Conservation (phyloP, 2,797 vertebrate genomes). For the Chrysocyon brachyurus region DNA sequence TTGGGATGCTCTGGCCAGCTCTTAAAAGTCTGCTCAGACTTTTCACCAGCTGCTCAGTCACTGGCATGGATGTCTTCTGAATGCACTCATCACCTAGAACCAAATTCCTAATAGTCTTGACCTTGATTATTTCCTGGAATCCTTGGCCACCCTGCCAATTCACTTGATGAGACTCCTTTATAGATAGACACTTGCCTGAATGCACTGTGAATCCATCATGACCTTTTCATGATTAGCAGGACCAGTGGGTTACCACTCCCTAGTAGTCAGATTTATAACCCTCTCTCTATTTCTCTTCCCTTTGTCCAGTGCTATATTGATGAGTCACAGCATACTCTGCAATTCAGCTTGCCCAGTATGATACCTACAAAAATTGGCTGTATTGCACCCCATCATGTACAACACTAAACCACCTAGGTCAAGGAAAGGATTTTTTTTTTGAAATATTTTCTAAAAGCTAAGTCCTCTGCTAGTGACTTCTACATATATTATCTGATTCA, state of each 20-base stretch:
- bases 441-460: conserved; percentile 33
- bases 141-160: background rate
- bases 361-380: background rate
- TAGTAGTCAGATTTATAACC: background rate
- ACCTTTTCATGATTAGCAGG: background rate
- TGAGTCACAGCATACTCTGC: background rate
- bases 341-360: background rate
- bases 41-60: background rate
- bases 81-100: background rate
- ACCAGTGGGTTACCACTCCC: background rate
- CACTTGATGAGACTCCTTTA: background rate
- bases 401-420: background rate
- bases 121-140: background rate
- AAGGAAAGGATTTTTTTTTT: background rate
- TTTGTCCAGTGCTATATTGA: background rate
- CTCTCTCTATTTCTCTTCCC: background rate
- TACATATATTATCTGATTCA: background rate
- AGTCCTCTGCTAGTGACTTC: background rate
- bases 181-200: background rate
- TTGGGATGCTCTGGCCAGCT: background rate
- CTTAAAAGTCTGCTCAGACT: background rate
- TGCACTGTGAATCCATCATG: background rate
- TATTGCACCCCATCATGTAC: background rate
- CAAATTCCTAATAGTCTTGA: background rate
- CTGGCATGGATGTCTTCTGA: background rate